Evolutionary conservation across 2,888 invertebrate species (phyloP), one percentile per base, ranked within the genome.

Genomic region (Vanessa cardui): DNA sequence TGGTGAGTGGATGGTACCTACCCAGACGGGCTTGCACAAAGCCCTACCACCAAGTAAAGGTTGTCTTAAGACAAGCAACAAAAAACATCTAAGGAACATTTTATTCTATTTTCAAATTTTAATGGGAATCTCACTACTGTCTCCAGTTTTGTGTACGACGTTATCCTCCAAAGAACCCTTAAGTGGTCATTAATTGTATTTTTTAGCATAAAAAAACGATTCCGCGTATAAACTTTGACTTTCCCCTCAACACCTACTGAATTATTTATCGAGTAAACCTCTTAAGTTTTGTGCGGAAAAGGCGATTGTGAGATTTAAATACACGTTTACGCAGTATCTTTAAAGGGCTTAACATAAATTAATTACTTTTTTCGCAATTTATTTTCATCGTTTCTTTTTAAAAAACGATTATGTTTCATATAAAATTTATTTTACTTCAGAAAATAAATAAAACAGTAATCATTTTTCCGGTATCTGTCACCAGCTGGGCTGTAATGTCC

Each of bases 221-320:
- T 78, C 73, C 74, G 77, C 76, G 78, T 80, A 81, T 84, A 86
- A 87, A 84, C 80, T 84, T 84, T 76, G 78, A 78, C 78, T 82
- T 80, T 76, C 79, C 72, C 77, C 77, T 77, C 77, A 78, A 80
- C 80, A 80, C 80, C 81, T 80, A 62, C 72, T 86, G 84, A 86
- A 88, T 87, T 84, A 87, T 87, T 86, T 86, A 88, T 87, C 80
- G 74, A 77, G 77, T 78, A 76, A 83, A 81, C 82, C 80, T 81
- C 78, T 78, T 75, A 80, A 82, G 78, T 81, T 83, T 82, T 78
- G 77, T 76, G 77, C 72, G 75, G 73, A 74, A 72, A 71, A 73
- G 74, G 76, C 69, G 63, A 61, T 68, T 70, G 70, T 68, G 56
- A 62, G 62, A 71, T 71, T 72, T 58, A 76, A 76, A 75, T 76